Evolutionary conservation across 2,888 invertebrate genomes (phyloP).

Genomic region (Clitarchus hookeri): DNA sequence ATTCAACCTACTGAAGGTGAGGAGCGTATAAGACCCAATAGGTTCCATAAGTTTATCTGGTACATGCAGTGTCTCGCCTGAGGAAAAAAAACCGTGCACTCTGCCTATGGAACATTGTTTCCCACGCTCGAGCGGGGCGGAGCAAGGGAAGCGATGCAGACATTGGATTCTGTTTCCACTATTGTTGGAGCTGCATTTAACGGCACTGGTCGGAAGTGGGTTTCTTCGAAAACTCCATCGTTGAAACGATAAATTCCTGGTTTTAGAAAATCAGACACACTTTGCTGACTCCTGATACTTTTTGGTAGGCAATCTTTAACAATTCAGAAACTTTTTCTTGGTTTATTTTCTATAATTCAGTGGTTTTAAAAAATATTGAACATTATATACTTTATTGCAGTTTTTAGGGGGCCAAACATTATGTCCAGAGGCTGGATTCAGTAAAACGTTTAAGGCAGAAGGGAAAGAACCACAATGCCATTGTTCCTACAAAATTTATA

Average conservation of each 20-base stretch:
- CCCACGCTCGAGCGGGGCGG: no score
- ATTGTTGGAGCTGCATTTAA: background rate
- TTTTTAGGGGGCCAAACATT: slow-evolving; percentile 10
- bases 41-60: no score
- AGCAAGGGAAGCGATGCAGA: no score
- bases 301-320: slow-evolving; percentile 26
- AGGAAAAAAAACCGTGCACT: no score
- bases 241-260: slow-evolving; percentile 4
- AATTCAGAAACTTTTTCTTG: background rate
- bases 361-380: slow-evolving; percentile 29
- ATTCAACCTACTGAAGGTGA: no score
- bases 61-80: no score
- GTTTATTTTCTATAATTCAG: slow-evolving; percentile 10
- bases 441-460: no score
- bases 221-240: background rate
- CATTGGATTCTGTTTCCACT: background rate
- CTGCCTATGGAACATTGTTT: no score
- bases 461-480: slow-evolving; percentile 32
- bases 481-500: slow-evolving; percentile 30
- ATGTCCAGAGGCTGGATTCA: no score
- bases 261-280: background rate
- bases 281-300: slow-evolving; percentile 28
- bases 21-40: no score
- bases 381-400: slow-evolving; percentile 26
- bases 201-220: background rate